Evolutionary conservation across 1,140 invertebrate genomes (phyloP).

Genomic region (Drosophila lacertosa): DNA sequence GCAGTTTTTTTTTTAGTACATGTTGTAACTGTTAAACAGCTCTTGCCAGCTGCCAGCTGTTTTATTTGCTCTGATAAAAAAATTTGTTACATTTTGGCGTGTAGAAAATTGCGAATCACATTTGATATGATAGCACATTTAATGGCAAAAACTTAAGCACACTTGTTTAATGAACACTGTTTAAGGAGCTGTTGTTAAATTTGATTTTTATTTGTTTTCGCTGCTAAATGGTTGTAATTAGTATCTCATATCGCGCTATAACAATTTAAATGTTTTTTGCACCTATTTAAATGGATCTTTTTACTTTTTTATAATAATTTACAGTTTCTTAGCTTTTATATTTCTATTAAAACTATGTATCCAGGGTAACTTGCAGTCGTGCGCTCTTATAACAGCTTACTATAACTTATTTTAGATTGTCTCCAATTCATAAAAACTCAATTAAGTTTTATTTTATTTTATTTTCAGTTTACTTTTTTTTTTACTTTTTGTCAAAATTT

Average conservation of each 20-base stretch:
- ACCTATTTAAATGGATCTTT: background rate
- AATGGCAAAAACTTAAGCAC: background rate
- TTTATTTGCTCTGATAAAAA: constrained; percentile 8
- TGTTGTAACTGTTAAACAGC: constrained; percentile 36
- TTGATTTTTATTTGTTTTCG: background rate
- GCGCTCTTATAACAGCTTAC: background rate
- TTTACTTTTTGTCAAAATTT: background rate
- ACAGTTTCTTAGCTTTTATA: too few relatives aligned
- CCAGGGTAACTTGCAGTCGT: background rate
- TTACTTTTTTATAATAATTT: too few relatives aligned
- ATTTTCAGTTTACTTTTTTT: background rate
- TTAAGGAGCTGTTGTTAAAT: background rate
- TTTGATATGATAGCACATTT: constrained; percentile 3
- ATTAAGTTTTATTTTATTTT: background rate
- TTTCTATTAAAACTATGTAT: too few relatives aligned
- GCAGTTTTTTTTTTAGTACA: constrained; percentile 25
- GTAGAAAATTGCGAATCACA: background rate
- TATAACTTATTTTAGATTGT: background rate
- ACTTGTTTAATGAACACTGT: background rate
- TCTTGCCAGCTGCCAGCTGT: constrained; percentile 11
- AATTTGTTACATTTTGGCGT: background rate
- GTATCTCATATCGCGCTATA: background rate
- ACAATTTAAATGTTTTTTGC: background rate
- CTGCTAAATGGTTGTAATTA: too few relatives aligned
- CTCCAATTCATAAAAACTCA: background rate